Evolutionary conservation across 2,113 vertebrate genomes (phyloP), one percentile per base, ranked within the genome.

Genomic region (Romanogobio albipinnatus): DNA sequence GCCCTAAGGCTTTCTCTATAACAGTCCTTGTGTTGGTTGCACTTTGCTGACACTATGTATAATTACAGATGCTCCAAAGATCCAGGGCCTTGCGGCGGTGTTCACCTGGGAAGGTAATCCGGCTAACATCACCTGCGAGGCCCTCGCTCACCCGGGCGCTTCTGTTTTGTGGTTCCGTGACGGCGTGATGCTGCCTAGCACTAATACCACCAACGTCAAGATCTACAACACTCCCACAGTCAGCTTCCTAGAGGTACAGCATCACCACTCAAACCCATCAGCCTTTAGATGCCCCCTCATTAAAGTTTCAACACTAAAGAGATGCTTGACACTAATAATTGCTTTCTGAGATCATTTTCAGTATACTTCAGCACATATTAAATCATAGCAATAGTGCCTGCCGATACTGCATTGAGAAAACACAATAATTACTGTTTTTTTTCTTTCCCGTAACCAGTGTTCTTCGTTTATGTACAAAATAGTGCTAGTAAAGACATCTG

Each of bases 31-130:
- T 82, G 26, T 1, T 43, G 59, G 58, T 39, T 80, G 39, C 77
- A 80, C 22, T 81, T 51, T 47, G 17, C 24, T 33, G 66, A 15
- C 43, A 17, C 19, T 88, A 24, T 85, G 0, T 59, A 88, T 85
- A 76, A 7, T 91, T 94, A 73, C 94, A 99, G 98, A 98, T 90
- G 95, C 96, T 73, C 98, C 98, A 51, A 99, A 99, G 92, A 94
- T 99, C 61, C 94, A 94, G 86, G 97, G 97, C 22, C 49, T 86
- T 0, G 96, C 98, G 91, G 91, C 96, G 0, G 93, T 95, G 80
- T 98, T 96, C 87, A 98, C 98, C 0, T 99, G 98, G 98, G 97
- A 98, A 83, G 97, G 97, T 1, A 99, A 99, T 93, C 93, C 96
- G 0, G 96, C 96, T 74, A 99, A 99, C 92, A 97, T 99, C 90